Evolutionary conservation across 2,797 vertebrate genomes (phyloP).

Genomic region (Caiman crocodilus): DNA sequence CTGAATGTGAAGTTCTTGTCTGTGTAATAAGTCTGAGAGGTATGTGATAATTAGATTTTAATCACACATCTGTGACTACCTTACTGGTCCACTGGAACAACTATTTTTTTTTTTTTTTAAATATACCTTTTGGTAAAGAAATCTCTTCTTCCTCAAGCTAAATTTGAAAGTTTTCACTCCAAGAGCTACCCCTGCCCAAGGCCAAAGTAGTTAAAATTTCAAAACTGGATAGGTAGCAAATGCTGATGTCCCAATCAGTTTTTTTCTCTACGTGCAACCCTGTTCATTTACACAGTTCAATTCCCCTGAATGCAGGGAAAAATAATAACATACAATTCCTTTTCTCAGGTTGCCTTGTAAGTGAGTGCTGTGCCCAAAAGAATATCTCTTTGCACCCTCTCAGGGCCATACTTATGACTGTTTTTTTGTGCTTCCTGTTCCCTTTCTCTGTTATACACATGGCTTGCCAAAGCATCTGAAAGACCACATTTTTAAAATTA

Average conservation of each 20-base stretch:
- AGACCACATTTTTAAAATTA: not conserved
- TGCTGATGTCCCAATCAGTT: not conserved
- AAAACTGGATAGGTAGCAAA: not conserved
- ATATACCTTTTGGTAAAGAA: constrained; percentile 11
- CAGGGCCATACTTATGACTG: not conserved
- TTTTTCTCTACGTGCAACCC: not conserved
- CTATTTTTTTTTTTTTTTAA: constrained; percentile 10
- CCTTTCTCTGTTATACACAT: not conserved
- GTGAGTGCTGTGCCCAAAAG: not conserved
- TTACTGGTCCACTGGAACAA: constrained; percentile 29
- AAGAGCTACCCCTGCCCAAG: not conserved
- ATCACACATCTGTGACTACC: constrained; percentile 40
- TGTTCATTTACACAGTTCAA: not conserved
- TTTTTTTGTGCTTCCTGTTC: not conserved
- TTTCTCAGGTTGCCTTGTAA: not conserved
- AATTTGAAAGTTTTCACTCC: constrained; percentile 10
- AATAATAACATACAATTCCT: constrained; percentile 25
- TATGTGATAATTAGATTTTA: not conserved
- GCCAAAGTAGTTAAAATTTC: not conserved
- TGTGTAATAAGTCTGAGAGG: constrained; percentile 5
- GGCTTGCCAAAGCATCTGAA: not conserved
- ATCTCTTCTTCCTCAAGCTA: not conserved
- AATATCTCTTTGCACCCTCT: not conserved
- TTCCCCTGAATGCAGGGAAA: not conserved
- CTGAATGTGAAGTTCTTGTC: not conserved